These are phyloP conservation scores for Amia ocellicauda DNA, from an alignment of 2,113 vertebrate species.

Conservation along the genomic window DNA sequence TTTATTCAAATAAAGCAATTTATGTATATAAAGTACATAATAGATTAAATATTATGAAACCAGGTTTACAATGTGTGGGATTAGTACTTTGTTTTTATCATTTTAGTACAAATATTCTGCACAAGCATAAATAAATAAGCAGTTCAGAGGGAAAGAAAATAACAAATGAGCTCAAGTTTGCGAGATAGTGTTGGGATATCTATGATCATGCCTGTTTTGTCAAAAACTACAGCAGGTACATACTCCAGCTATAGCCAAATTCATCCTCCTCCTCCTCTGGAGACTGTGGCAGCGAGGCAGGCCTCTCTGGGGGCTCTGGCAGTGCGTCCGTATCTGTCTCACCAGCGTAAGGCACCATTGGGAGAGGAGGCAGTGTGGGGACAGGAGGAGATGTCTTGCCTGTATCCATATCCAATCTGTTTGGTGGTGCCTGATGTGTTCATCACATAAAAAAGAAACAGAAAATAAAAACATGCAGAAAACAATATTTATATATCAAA, in stretches of 20 bases:
- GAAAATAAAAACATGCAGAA: neutral
- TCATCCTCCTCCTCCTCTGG: conserved; percentile 72
- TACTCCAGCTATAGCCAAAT: conserved; percentile 93
- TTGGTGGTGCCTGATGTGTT: conserved; percentile 60
- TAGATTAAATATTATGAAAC: too few relatives aligned
- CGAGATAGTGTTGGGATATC: too few relatives aligned
- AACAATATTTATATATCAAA: too few relatives aligned
- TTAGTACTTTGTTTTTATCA: too few relatives aligned
- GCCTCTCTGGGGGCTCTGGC: conserved; percentile 46
- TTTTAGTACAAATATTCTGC: too few relatives aligned
- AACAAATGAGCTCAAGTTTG: too few relatives aligned
- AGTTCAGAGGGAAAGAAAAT: too few relatives aligned
- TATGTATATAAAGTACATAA: too few relatives aligned
- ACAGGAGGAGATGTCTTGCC: conserved; percentile 62
- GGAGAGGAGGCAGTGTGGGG: conserved; percentile 44
- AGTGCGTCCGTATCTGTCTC: conserved; percentile 65
- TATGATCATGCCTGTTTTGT: too few relatives aligned
- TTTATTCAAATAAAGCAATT: too few relatives aligned
- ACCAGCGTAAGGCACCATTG: conserved; percentile 67
- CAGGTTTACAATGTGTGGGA: too few relatives aligned
- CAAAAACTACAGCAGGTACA: conserved; percentile 48
- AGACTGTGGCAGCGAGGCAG: conserved; percentile 45
- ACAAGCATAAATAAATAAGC: too few relatives aligned
- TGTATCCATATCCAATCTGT: conserved; percentile 62
- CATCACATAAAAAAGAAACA: conserved; percentile 4